Evolutionary conservation across 2,113 vertebrate genomes (phyloP).

Genomic region (Balaeniceps rex): DNA sequence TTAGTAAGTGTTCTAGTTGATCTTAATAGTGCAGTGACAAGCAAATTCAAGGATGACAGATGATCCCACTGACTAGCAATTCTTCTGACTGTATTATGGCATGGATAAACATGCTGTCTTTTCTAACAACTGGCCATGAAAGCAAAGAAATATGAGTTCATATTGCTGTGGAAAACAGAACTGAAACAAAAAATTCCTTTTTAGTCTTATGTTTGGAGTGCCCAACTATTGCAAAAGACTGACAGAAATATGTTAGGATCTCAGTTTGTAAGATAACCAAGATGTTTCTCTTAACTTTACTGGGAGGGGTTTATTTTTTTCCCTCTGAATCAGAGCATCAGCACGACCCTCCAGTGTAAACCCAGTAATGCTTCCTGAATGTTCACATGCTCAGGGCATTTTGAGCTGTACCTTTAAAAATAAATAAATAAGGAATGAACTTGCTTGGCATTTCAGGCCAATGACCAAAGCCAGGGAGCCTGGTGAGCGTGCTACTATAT

Average conservation of each 20-base stretch:
- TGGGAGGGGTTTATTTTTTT: neutral
- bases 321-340: neutral
- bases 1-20: neutral
- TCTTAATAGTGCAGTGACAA: neutral
- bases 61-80: neutral
- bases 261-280: neutral
- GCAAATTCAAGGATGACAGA: neutral
- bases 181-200: neutral
- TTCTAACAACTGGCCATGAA: neutral
- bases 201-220: neutral
- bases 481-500: neutral
- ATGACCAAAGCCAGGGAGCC: neutral
- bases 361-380: neutral
- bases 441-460: slow-evolving; percentile 3
- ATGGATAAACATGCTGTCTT: neutral
- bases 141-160: neutral
- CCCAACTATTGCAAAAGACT: neutral
- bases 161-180: neutral
- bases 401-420: slow-evolving; percentile 1
- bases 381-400: neutral
- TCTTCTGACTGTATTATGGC: neutral
- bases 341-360: neutral
- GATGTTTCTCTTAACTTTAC: neutral
- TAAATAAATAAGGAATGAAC: slow-evolving; percentile 4
- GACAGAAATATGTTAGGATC: neutral